These are phyloP conservation scores for Archocentrus centrarchus DNA, from an alignment of 2,113 vertebrate genomes.

Conservation along the genomic window DNA sequence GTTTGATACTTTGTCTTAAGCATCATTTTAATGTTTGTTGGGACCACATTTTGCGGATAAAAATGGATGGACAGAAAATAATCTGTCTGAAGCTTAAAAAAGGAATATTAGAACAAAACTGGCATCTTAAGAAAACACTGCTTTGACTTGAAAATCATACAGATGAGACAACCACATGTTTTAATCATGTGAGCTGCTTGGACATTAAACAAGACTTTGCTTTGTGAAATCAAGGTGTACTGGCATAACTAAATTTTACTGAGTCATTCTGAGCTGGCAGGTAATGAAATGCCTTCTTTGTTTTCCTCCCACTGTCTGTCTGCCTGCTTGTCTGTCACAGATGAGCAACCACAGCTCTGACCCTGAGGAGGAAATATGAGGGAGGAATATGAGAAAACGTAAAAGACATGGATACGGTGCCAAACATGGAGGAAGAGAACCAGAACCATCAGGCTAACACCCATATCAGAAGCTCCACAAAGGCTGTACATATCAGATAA, in stretches of 20 bases:
- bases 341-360: constrained; percentile 82
- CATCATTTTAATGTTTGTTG: not conserved
- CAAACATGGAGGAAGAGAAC: constrained; percentile 78
- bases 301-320: constrained; percentile 24
- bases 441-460: constrained; percentile 48
- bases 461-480: constrained; percentile 29
- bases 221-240: constrained; percentile 16
- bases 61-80: no score
- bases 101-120: not conserved
- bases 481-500: constrained; percentile 54
- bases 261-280: constrained; percentile 49
- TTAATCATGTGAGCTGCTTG: not conserved
- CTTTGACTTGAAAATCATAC: not conserved
- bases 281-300: constrained; percentile 43
- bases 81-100: no score
- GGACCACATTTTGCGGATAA: not conserved
- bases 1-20: not conserved
- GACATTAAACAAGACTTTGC: not conserved
- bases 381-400: constrained; percentile 41
- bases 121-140: not conserved
- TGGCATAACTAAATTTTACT: constrained; percentile 20
- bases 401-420: constrained; percentile 62
- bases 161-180: not conserved
- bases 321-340: constrained; percentile 64
- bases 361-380: constrained; percentile 82